Base-by-base conservation (phyloP, 2,888 invertebrate genomes). In the Halictus quadricinctus region DNA sequence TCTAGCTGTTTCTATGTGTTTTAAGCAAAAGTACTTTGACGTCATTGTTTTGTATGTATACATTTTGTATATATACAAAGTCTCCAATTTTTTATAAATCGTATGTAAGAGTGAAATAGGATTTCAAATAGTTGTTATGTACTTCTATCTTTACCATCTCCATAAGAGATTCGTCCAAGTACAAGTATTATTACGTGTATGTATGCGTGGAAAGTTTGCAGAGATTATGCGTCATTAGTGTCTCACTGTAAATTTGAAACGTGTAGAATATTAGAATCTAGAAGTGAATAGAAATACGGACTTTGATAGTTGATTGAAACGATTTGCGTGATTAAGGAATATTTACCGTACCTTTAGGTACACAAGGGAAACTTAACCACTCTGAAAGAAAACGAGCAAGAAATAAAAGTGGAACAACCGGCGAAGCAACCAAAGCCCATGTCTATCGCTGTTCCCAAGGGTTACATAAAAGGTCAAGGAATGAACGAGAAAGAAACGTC, bases 291-390 rank as follows among this genome's bases (percentile, higher is more conserved):
- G 21, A 48, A 70, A 76, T 54, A 80, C 72, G 72, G 90, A 73
- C 72, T 75, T 79, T 69, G 54, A 43, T 88, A 85, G 77, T 64
- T 85, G 21, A 54, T 78, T 86, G 72, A 80, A 79, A 81, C 80
- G 66, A 74, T 84, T 88, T 80, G 84, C 76, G 72, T 82, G 83
- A 93, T 84, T 92, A 90, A 91, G 89, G 86, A 90, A 88, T 70
- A 70, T 88, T 92, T 93, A 88, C 87, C 88, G 91, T 90, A 91
- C 92, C 91, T 91, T 83, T 86, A 94, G 94, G 94, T 94, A 90
- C 94, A 94, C 93, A 94, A 93, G 87, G 94, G 94, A 86, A 94
- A 94, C 90, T 91, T 94, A 90, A 85, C 92, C 50, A 91, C 89
- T 73, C 90, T 94, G 81, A 94, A 94, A 92, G 94, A 94, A 79